Percentiles rank a stretch among this genome's conserved stretches.
These are phyloP conservation scores for Pipistrellus kuhlii DNA, from an alignment of 2,797 vertebrate species.

Conservation along the genomic window DNA sequence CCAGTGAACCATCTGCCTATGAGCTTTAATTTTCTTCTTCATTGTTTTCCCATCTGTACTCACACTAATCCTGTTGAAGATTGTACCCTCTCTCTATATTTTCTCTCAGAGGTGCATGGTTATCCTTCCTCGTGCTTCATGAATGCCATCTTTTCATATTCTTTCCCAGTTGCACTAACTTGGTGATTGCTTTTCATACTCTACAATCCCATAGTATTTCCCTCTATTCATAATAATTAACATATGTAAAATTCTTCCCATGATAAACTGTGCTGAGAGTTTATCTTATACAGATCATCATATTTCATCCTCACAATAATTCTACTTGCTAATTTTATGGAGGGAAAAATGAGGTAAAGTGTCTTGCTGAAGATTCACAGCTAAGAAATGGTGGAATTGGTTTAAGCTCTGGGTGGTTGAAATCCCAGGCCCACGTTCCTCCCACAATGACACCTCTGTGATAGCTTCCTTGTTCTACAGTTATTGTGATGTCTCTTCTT, in stretches of 20 bases:
- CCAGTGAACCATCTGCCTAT: neutral
- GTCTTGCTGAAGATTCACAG: neutral
- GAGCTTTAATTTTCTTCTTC: neutral
- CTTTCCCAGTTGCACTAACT: neutral
- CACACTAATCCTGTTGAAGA: neutral
- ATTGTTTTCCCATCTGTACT: neutral
- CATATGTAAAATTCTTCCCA: neutral
- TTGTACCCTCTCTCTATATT: neutral
- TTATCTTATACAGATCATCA: neutral
- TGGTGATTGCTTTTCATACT: neutral
- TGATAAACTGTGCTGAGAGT: neutral
- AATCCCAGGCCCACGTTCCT: neutral
- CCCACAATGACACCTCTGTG: neutral
- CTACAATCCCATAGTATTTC: neutral
- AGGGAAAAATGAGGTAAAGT: neutral
- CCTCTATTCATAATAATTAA: constrained; percentile 1
- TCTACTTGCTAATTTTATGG: neutral
- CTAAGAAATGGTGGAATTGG: neutral
- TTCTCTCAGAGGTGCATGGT: neutral
- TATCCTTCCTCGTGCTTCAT: neutral
- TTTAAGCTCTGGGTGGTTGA: neutral
- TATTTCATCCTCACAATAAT: neutral
- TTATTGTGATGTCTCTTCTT: neutral
- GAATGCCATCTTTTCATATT: neutral
- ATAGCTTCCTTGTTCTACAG: neutral